Evolutionary conservation across 30 jellyfish, hydroid and myxozoan genomes (phyloP), one percentile per base, ranked within the genome.

Genomic region (Aurelia coerulea): DNA sequence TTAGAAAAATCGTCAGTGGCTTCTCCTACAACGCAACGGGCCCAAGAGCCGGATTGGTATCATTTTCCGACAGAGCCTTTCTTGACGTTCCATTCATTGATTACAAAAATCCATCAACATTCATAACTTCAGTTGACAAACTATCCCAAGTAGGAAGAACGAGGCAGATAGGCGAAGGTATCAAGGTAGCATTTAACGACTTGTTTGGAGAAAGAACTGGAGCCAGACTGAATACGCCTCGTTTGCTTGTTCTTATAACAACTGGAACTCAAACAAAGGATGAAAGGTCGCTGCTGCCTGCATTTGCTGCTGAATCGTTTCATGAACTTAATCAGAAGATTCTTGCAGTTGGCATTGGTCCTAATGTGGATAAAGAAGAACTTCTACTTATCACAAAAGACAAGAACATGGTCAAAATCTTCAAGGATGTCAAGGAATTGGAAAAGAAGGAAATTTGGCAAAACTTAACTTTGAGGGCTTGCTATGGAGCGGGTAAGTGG

Each of bases 1-100:
- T 86, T 14, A 86, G 85, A 63, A 77, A 31, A 4, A 34, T 92
- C 72, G 94, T 84, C 19, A 54, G 85, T 32, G 91, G 90, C 41
- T 92, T 92, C 60, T 95, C 96, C 42, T 76, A 85, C 65, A 85
- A 83, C 54, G 89, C 71, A n/a, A 65, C 92, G n/a, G 98, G 98
- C 65, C 88, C 98, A 35, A 67, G 93, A 64, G 98, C 96, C 1
- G 98, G 96, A 35, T 74, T 92, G 67, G 84, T 83, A 15, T 52
- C 96, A 50, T 92, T 85, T 78, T 35, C 92, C 12, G 69, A 66
- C 65, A 34, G 53, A 65, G 89, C 95, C 63, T 65, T 67, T 8
- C 70, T 74, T 86, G 82, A 81, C 54, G 65, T 92, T 68, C 92
- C 92, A 11, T 88, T 92, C 78, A 58, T 53, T 16, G 83, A 68